Base-by-base conservation (phyloP, 2,888 invertebrate species). In the Trisateles emortualis region DNA sequence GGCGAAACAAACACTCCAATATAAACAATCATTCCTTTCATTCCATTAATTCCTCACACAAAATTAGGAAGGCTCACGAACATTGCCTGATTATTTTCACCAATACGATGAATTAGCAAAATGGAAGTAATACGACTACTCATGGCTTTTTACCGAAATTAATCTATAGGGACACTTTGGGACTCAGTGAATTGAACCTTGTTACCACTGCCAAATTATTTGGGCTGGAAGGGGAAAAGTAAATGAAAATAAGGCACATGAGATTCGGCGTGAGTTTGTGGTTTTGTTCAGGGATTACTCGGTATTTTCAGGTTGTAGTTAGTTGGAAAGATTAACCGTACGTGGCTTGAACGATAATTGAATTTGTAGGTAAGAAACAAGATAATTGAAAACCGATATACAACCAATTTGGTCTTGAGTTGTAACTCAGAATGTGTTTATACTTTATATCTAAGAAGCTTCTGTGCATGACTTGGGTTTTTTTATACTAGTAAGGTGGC, bases 41-140 rank as follows among this genome's bases (percentile, higher is more conserved):
- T 59, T 39, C 39, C 45, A 64, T 67, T 67, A 58, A 40, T 59
- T 52, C 44, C 40, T 51, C 42, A 52, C 43, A 57, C 53, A 33
- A 53, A 56, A 65, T 68, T 54, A 68, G 65, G 32, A 64, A 30
- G 41, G 43, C 39, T 41, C 40, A 41, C 36, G 11, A 51, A 42
- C 42, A 57, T 53, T 24, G 5, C 49, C 33, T 42, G 59, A 71
- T 63, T 48, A 44, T 48, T 44, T n/a, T 53, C 43, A 11, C 48
- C 68, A 53, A 70, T 65, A 63, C 39, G 49, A 70, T 68, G 66
- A 68, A 70, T 70, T 71, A 68, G 49, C 65, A 59, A 46, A 71
- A 57, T 56, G 49, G 40, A 54, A 33, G 26, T 45, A 47, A 14
- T 10, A 41, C 17, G 44, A 13, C 65, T 57, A 44, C 65, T 46